Conservation (phyloP, 2,888 invertebrate genomes). For the Strigamia maritima region DNA sequence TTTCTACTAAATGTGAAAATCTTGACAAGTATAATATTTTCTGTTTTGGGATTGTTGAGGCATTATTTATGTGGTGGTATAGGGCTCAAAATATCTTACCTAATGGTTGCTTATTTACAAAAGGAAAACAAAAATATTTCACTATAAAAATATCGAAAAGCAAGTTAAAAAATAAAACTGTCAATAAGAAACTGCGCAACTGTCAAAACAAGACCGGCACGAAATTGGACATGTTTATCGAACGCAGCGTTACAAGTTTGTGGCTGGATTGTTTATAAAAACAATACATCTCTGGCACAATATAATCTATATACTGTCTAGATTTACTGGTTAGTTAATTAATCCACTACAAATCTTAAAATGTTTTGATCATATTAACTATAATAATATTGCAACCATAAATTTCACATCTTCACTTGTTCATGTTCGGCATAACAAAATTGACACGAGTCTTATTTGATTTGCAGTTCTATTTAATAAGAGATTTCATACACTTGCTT, state of each 20-base stretch:
- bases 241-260: background rate
- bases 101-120: background rate
- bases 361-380: background rate
- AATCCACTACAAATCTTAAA: background rate
- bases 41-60: background rate
- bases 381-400: background rate
- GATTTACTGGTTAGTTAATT: slow-evolving; percentile 2
- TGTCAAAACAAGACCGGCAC: background rate
- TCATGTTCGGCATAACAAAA: background rate
- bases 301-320: background rate
- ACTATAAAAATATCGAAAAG: background rate
- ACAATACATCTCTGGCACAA: background rate
- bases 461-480: background rate
- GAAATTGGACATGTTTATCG: background rate
- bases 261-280: background rate
- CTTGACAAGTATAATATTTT: background rate
- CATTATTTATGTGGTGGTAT: slow-evolving; percentile 23
- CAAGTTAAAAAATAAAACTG: background rate
- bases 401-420: slow-evolving; percentile 10
- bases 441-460: background rate
- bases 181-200: background rate
- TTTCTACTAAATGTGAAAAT: background rate
- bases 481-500: background rate
- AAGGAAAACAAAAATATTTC: background rate
- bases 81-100: background rate